Base-by-base conservation (phyloP, 2,888 invertebrate genomes). In the Thymelicus lineola region DNA sequence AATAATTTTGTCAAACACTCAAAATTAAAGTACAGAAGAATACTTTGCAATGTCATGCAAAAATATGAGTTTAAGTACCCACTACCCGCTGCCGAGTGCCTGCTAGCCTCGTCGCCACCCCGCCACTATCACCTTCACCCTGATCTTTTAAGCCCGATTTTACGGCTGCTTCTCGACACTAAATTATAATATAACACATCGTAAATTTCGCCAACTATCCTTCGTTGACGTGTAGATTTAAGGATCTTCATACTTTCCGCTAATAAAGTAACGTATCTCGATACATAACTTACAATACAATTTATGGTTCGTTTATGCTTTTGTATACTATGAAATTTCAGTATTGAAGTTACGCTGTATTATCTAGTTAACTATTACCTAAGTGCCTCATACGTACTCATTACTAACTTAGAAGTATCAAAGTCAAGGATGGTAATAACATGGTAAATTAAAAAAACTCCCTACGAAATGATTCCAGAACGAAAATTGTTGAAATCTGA, bases 161-260 rank as follows among this genome's bases (percentile, higher is more conserved):
- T 92, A 90, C 90, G 84, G 88, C 86, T 81, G 79, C 83, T 83
- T 83, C 82, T 84, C 86, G 82, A 84, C 82, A 91, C 90, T 93
- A 93, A 93, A 93, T 93, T 93, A 93, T 91, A 92, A 93, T 93
- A 91, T 90, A 93, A 93, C 92, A 92, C 82, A 85, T 88, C 92
- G 85, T 93, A 93, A 93, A 93, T 93, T 92, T 86, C 84, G 77
- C 82, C 85, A 91, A 92, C 92, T 93, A 93, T 91, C 91, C 88
- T 80, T 77, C 75, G 76, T 79, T 87, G 91, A 90, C 91, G 81
- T 75, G 74, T 71, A 74, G 87, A 86, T 86, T 90, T 91, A 89
- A 83, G 83, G 81, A 78, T 81, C 81, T 84, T 70, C 77, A 79
- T 73, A 76, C 63, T 70, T 73, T 62, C 69, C 55, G 62, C 74